Percentiles rank a stretch among this genome's conserved stretches.
These are phyloP conservation scores for Loris lydekkerianus DNA, from an alignment of 2,797 vertebrate species.

Conservation along the genomic window DNA sequence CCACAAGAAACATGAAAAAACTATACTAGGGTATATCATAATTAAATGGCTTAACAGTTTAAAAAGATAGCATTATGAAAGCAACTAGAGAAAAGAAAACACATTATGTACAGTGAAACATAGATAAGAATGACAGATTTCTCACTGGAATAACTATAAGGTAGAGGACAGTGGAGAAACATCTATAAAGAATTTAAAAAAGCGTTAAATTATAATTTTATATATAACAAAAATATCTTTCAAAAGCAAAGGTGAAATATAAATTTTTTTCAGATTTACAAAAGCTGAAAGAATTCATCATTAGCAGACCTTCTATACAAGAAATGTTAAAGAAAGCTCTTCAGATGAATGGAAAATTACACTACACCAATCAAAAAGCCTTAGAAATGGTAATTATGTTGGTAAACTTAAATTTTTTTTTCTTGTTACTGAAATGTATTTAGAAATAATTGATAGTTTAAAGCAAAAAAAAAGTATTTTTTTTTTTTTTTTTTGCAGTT, in stretches of 20 bases:
- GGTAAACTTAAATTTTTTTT: neutral
- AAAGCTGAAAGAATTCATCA: constrained; percentile 23
- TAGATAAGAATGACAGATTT: constrained; percentile 24
- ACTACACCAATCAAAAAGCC: neutral
- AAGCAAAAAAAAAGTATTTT: constrained; percentile 16
- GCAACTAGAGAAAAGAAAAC: neutral
- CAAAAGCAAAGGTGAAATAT: constrained; percentile 4
- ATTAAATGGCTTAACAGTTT: constrained; percentile 12
- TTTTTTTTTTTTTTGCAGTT: too few relatives aligned
- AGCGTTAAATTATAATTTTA: constrained; percentile 7
- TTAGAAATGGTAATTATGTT: constrained; percentile 54
- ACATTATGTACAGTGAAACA: neutral
- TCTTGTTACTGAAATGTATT: constrained; percentile 14
- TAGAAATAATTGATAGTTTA: constrained; percentile 52
- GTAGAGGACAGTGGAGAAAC: neutral
- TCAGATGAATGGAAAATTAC: constrained; percentile 34
- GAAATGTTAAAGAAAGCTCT: constrained; percentile 30
- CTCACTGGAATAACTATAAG: constrained; percentile 9
- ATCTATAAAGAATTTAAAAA: constrained; percentile 19
- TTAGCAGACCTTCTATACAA: constrained; percentile 20
- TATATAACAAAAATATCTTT: constrained; percentile 47
- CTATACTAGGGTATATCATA: neutral
- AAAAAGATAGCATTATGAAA: constrained; percentile 26
- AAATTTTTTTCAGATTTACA: neutral
- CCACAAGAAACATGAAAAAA: constrained; percentile 26